Evolutionary conservation across 2,113 vertebrate genomes (phyloP).

Genomic region (Mastomys coucha): DNA sequence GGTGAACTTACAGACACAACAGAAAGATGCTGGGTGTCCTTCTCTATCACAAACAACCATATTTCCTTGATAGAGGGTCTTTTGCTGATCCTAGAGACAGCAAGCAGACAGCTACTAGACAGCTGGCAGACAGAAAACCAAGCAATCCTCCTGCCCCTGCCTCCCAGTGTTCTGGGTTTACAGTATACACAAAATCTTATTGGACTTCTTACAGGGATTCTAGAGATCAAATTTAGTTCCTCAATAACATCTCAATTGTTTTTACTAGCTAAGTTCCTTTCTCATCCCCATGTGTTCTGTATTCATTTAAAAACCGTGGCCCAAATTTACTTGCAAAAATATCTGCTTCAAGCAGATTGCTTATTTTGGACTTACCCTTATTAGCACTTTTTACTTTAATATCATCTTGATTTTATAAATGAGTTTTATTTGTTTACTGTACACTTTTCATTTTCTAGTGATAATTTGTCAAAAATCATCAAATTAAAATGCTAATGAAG

Average conservation of each 20-base stretch:
- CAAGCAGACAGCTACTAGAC: not conserved
- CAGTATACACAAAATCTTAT: not conserved
- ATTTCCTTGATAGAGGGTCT: not conserved
- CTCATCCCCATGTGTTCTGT: no score
- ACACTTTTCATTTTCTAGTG: not conserved
- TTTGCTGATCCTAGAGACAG: not conserved
- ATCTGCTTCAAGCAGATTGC: not conserved
- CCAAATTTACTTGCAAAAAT: slow-evolving; percentile 6
- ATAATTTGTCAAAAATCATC: not conserved
- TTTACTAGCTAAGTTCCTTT: not conserved
- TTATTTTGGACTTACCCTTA: not conserved
- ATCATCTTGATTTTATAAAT: not conserved
- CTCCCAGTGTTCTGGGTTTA: not conserved
- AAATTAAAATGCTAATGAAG: not conserved
- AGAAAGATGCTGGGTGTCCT: not conserved
- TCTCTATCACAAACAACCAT: not conserved
- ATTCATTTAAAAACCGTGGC: not conserved
- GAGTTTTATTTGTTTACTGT: not conserved
- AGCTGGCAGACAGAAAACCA: not conserved
- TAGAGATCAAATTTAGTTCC: not conserved
- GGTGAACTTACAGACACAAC: not conserved
- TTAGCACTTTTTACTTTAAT: not conserved
- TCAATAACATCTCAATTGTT: no score
- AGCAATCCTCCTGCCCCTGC: not conserved
- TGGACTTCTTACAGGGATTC: not conserved